Conservation (phyloP, 1,140 invertebrate species). For the Bombus affinis region DNA sequence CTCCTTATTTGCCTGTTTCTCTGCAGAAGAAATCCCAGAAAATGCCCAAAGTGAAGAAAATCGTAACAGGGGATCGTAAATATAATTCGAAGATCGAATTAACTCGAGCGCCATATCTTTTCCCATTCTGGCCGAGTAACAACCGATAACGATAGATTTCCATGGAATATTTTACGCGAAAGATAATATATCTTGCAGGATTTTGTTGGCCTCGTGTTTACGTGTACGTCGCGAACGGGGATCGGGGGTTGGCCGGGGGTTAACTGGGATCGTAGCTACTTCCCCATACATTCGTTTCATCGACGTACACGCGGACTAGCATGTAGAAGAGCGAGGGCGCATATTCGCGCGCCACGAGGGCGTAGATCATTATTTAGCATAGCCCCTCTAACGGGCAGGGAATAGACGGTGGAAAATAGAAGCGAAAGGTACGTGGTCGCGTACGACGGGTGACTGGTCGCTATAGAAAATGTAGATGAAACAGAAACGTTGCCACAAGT, state of each 20-base stretch:
- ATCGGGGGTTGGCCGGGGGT: not conserved
- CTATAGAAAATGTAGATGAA: slow-evolving; percentile 28
- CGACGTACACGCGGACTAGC: not conserved
- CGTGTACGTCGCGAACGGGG: not conserved
- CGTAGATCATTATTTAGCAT: slow-evolving; percentile 79
- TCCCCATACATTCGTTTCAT: slow-evolving; percentile 22
- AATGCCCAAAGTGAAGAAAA: not conserved
- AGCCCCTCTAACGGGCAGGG: slow-evolving; percentile 59
- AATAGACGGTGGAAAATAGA: slow-evolving; percentile 60
- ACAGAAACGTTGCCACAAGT: slow-evolving; percentile 7
- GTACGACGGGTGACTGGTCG: slow-evolving; percentile 15
- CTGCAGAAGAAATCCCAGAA: not conserved
- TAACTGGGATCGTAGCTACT: not conserved
- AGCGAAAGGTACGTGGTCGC: slow-evolving; percentile 46
- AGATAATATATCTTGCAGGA: slow-evolving; percentile 24
- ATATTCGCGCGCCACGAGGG: slow-evolving; percentile 55
- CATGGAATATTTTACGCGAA: not conserved
- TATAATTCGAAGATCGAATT: not conserved
- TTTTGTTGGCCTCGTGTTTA: not conserved
- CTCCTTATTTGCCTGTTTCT: not conserved
- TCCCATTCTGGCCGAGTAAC: not conserved
- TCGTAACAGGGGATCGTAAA: not conserved
- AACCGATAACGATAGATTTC: not conserved
- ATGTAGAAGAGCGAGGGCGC: not conserved
- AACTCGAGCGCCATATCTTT: not conserved